Conservation (phyloP, 2,888 invertebrate species). For the Cancer borealis region DNA sequence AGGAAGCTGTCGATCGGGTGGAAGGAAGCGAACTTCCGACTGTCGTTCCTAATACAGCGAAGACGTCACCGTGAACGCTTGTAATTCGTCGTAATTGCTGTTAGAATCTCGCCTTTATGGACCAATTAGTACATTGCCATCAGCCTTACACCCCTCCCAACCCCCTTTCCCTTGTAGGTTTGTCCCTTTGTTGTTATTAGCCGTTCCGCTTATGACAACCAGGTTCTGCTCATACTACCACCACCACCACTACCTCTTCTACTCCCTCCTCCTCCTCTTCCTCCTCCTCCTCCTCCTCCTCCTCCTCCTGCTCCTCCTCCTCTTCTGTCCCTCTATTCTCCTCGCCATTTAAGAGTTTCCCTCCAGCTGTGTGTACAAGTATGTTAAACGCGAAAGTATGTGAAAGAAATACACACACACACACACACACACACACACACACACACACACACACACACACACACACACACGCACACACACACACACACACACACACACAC, state of each 20-base stretch:
- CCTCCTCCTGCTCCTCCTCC: not conserved
- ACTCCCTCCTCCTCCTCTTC: not conserved
- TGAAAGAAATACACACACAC: not conserved
- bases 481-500: not conserved
- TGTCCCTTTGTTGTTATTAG: not conserved
- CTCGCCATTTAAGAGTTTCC: no score
- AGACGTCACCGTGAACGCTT: not conserved
- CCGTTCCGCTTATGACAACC: not conserved
- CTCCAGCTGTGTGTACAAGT: no score
- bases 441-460: slow-evolving; percentile 10
- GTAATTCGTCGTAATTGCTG: not conserved
- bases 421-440: not conserved
- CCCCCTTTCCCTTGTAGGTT: not conserved
- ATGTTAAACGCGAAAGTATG: not conserved
- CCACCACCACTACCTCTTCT: no score
- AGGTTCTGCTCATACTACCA: not conserved
- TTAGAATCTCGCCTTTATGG: not conserved
- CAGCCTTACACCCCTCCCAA: not conserved
- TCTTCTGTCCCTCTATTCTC: no score
- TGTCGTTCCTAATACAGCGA: slow-evolving; percentile 3
- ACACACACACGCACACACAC: not conserved
- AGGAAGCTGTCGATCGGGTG: no score
- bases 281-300: slow-evolving; percentile 27
- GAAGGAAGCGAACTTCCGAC: not conserved
- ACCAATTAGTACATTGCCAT: slow-evolving; percentile 5